Evolutionary conservation across 2,113 vertebrate species (phyloP).

Genomic region (Monopterus albus): DNA sequence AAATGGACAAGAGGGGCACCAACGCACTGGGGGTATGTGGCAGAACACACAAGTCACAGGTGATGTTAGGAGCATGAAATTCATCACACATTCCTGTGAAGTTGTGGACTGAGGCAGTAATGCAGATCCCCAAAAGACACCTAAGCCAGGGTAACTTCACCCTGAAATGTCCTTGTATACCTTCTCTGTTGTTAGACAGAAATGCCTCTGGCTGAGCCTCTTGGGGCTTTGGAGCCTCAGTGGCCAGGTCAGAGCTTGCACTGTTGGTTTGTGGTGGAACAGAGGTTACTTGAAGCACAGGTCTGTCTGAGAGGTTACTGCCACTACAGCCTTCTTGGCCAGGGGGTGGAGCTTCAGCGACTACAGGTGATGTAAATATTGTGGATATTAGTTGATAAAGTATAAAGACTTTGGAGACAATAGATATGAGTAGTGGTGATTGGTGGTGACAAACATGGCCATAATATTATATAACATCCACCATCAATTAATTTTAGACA

Average conservation of each 20-base stretch:
- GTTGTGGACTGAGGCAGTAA: constrained; percentile 13
- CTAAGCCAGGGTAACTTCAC: constrained; percentile 7
- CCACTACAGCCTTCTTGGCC: constrained; percentile 77
- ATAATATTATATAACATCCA: neutral
- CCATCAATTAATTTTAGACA: neutral
- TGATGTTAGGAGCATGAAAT: neutral
- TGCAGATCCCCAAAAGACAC: constrained; percentile 12
- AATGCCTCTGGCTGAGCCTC: constrained; percentile 42
- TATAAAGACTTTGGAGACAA: constrained; percentile 14
- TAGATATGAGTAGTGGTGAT: neutral
- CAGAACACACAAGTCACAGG: constrained; percentile 4
- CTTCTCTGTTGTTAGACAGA: constrained; percentile 59
- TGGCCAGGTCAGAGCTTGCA: constrained; percentile 17
- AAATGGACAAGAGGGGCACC: neutral
- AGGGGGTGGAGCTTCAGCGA: constrained; percentile 83
- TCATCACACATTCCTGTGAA: constrained; percentile 2
- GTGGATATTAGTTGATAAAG: neutral
- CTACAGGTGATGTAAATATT: constrained; percentile 66
- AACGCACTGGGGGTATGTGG: neutral
- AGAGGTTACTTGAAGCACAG: constrained; percentile 66
- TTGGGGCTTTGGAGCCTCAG: constrained; percentile 21
- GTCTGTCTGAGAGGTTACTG: constrained; percentile 81
- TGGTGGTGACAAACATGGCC: neutral
- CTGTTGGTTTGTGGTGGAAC: constrained; percentile 41
- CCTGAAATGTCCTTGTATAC: constrained; percentile 47